These are phyloP conservation scores for Tetanocera ferruginea DNA, from an alignment of 2,888 invertebrate genomes.

Conservation along the genomic window DNA sequence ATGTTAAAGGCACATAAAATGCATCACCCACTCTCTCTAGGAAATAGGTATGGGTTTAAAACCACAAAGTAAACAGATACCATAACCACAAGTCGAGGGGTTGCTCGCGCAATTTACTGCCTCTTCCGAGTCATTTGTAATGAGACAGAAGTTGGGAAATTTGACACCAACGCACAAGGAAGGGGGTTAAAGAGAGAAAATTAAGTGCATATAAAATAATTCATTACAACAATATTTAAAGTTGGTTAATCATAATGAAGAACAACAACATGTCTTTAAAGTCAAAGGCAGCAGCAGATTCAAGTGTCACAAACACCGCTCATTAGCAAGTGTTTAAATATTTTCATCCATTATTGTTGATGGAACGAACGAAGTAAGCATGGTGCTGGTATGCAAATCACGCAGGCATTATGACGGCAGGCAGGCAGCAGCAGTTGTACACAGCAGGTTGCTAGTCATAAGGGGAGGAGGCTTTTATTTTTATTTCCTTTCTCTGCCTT, in stretches of 20 bases:
- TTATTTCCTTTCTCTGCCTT: neutral
- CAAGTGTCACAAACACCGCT: constrained; percentile 41
- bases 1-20: neutral
- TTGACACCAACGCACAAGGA: constrained; percentile 29
- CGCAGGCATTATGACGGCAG: neutral
- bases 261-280: constrained; percentile 3
- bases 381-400: constrained; percentile 34
- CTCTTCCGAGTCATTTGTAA: constrained; percentile 18
- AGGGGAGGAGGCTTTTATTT: neutral
- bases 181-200: neutral
- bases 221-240: neutral
- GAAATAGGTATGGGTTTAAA: no score
- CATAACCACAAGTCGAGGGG: constrained; percentile 3
- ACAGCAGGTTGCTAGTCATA: neutral
- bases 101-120: neutral
- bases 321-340: constrained; percentile 30
- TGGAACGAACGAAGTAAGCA: neutral
- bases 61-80: constrained; percentile 1
- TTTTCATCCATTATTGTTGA: neutral
- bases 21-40: neutral
- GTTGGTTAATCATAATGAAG: neutral
- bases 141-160: constrained; percentile 37
- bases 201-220: neutral
- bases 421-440: no score
- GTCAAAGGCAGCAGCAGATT: neutral